Percentiles rank a stretch among this genome's conserved stretches.
phyloP scores from a whole-genome alignment of 2,888 invertebrate species.

The Machimus rusticus region DNA sequence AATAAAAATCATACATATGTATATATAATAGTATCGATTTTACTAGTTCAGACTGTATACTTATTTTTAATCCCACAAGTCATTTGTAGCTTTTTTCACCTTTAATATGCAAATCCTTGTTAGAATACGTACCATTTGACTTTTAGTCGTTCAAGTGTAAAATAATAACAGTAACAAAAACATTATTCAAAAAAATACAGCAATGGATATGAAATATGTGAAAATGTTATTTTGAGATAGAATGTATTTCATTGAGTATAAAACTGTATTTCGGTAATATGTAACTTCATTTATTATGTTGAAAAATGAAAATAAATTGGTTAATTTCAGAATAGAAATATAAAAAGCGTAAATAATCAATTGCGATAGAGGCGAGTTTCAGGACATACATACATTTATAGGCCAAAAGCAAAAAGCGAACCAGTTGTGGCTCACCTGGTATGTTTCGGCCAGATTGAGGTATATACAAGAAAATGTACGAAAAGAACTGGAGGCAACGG shows the following conservation, averaged over 20 bases:
- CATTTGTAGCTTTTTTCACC: too few species aligned
- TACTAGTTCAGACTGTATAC: too few species aligned
- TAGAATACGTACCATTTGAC: too few species aligned
- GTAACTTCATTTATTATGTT: not conserved
- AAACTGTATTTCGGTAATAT: not conserved
- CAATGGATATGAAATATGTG: too few species aligned
- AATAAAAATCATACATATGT: too few species aligned
- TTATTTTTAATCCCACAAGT: too few species aligned
- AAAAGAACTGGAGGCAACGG: constrained; percentile 21
- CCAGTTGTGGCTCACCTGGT: not conserved
- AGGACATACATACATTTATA: not conserved
- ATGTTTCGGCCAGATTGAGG: not conserved
- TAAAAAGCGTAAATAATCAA: not conserved
- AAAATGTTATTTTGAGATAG: too few species aligned
- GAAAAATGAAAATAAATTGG: not conserved
- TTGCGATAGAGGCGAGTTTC: not conserved
- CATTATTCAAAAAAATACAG: too few species aligned
- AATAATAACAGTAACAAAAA: too few species aligned
- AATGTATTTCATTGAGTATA: not conserved
- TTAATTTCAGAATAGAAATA: not conserved
- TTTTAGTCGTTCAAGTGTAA: too few species aligned
- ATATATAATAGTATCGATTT: too few species aligned
- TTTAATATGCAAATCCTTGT: too few species aligned
- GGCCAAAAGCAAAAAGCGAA: not conserved
- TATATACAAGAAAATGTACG: not conserved